These are phyloP conservation scores for Collichthys lucidus DNA, from an alignment of 2,113 vertebrate genomes.

Conservation along the genomic window DNA sequence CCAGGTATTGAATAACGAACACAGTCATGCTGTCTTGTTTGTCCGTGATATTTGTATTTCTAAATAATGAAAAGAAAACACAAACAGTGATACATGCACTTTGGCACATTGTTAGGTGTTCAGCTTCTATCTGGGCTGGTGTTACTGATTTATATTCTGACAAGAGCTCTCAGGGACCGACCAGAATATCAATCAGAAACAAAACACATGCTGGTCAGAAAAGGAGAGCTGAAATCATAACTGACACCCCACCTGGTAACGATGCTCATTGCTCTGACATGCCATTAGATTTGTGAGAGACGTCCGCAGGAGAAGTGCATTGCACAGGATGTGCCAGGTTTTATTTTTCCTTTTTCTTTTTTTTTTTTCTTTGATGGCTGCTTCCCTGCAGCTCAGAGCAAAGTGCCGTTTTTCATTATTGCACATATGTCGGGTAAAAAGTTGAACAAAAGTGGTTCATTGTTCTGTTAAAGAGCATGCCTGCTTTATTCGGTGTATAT, in stretches of 20 bases:
- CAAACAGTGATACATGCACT: not conserved
- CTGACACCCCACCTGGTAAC: conserved; percentile 43
- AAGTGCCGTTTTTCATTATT: conserved; percentile 26
- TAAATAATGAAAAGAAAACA: not conserved
- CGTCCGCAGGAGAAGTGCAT: not conserved
- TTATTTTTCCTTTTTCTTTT: not conserved
- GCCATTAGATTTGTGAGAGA: not conserved
- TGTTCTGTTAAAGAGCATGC: conserved; percentile 22
- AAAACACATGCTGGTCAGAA: conserved; percentile 22
- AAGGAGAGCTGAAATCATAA: conserved; percentile 14
- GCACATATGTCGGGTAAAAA: not conserved
- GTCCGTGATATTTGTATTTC: not conserved
- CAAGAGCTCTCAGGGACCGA: conserved; percentile 22
- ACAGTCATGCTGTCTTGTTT: not conserved
- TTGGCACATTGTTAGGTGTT: conserved; percentile 33
- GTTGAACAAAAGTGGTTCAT: conserved; percentile 35
- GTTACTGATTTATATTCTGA: conserved; percentile 66
- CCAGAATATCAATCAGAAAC: conserved; percentile 63
- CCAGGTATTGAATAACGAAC: not conserved
- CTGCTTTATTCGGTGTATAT: conserved; percentile 19
- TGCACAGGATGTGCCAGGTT: not conserved
- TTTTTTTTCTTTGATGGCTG: not conserved
- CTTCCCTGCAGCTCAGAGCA: conserved; percentile 2
- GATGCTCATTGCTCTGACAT: conserved; percentile 29
- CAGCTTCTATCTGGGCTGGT: conserved; percentile 40